Conservation (phyloP, 2,113 vertebrate genomes). For the Rissa tridactyla region DNA sequence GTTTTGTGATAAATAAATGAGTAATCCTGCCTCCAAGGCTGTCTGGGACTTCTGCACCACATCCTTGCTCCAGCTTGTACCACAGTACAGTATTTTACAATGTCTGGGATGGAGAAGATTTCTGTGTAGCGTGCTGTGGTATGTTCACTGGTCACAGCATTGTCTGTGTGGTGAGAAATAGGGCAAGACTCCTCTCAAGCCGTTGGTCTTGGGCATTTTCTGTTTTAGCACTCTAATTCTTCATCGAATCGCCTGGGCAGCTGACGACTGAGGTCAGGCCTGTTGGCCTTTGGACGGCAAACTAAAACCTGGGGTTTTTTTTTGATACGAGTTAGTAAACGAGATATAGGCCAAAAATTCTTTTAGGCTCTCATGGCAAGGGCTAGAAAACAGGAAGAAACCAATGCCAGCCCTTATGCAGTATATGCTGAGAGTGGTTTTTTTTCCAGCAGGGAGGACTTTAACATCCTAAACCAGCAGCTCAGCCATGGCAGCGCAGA, state of each 20-base stretch:
- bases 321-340: background rate
- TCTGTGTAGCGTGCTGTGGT: background rate
- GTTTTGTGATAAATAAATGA: constrained; percentile 23
- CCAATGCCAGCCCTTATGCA: background rate
- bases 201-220: background rate
- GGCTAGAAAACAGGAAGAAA: background rate
- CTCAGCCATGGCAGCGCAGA: background rate
- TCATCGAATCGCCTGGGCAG: background rate
- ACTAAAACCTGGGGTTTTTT: background rate
- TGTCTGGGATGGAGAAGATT: background rate
- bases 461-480: background rate
- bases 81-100: background rate
- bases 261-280: background rate
- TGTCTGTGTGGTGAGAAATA: background rate
- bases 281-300: background rate
- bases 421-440: background rate
- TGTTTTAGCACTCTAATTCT: background rate
- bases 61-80: constrained; percentile 30
- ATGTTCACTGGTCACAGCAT: background rate
- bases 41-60: background rate
- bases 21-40: constrained; percentile 35
- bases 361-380: background rate
- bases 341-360: background rate
- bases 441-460: background rate
- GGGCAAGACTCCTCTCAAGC: background rate